Evolutionary conservation across 2,888 invertebrate species (phyloP).

Genomic region (Gerosis bhagava): DNA sequence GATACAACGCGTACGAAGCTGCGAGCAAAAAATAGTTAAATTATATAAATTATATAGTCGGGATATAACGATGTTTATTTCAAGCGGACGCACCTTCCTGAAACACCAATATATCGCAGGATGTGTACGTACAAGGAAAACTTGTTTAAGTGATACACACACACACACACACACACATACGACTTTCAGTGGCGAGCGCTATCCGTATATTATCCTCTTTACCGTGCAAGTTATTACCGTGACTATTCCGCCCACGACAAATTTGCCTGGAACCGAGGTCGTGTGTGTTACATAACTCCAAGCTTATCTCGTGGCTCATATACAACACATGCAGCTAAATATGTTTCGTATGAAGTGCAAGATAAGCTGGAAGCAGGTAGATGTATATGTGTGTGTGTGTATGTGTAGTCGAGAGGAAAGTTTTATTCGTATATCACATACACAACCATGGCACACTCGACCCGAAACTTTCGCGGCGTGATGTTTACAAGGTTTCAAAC

Average conservation of each 20-base stretch:
- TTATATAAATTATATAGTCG: too few species aligned
- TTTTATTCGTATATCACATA: constrained; percentile 28
- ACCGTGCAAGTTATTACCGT: constrained; percentile 24
- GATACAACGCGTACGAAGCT: too few species aligned
- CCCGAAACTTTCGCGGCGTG: constrained; percentile 35
- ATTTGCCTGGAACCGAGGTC: constrained; percentile 33
- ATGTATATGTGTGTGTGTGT: too few species aligned
- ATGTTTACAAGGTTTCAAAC: constrained; percentile 68
- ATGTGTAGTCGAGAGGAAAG: constrained; percentile 33
- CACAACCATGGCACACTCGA: constrained; percentile 19
- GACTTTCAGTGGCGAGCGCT: constrained; percentile 16
- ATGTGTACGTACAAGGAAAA: constrained; percentile 10
- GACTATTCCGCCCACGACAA: constrained; percentile 30
- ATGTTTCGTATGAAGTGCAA: constrained; percentile 22
- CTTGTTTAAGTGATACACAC: constrained; percentile 18
- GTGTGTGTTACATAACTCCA: constrained; percentile 31
- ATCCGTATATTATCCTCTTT: constrained; percentile 24
- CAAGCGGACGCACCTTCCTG: too few species aligned
- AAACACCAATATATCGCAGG: too few species aligned
- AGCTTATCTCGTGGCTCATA: constrained; percentile 33
- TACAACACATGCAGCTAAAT: constrained; percentile 20
- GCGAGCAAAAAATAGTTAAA: too few species aligned
- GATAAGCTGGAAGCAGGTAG: constrained; percentile 22
- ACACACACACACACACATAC: constrained; percentile 8
- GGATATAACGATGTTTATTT: too few species aligned